Evolutionary conservation across 1,140 invertebrate genomes (phyloP).

Genomic region (Drosophila melanogaster): DNA sequence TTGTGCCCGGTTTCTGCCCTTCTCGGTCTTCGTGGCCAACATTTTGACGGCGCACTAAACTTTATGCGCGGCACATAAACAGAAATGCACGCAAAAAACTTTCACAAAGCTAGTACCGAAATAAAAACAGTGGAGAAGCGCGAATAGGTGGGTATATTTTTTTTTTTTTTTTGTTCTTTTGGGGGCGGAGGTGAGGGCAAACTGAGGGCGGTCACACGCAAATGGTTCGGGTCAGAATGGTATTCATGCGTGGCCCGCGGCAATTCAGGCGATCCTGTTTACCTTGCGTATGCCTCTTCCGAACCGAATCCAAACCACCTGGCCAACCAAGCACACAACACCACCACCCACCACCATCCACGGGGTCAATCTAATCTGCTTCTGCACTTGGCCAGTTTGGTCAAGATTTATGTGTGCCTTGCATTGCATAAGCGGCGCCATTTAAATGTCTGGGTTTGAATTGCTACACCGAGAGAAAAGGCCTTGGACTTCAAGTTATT

Average conservation of each 20-base stretch:
- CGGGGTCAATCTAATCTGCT: slow-evolving; percentile 61
- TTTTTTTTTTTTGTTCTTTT: neutral
- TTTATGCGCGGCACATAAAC: slow-evolving; percentile 77
- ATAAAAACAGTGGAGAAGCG: slow-evolving; percentile 21
- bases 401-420: slow-evolving; percentile 71
- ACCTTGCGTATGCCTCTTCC: slow-evolving; percentile 26
- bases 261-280: slow-evolving; percentile 36
- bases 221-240: slow-evolving; percentile 26
- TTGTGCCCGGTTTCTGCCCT: slow-evolving; percentile 24
- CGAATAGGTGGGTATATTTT: neutral
- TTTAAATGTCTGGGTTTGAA: slow-evolving; percentile 60
- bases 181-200: neutral
- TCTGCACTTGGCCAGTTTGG: slow-evolving; percentile 52
- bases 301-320: slow-evolving; percentile 3
- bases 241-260: slow-evolving; percentile 40
- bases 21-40: slow-evolving; percentile 27
- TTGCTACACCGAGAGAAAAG: neutral
- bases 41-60: slow-evolving; percentile 75
- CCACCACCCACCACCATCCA: neutral
- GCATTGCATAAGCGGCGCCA: slow-evolving; percentile 74
- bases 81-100: slow-evolving; percentile 73
- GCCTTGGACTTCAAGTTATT: neutral
- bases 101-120: slow-evolving; percentile 43
- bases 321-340: neutral
- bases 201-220: slow-evolving; percentile 24